Evolutionary conservation across 2,113 vertebrate genomes (phyloP).

Genomic region (Columba livia): DNA sequence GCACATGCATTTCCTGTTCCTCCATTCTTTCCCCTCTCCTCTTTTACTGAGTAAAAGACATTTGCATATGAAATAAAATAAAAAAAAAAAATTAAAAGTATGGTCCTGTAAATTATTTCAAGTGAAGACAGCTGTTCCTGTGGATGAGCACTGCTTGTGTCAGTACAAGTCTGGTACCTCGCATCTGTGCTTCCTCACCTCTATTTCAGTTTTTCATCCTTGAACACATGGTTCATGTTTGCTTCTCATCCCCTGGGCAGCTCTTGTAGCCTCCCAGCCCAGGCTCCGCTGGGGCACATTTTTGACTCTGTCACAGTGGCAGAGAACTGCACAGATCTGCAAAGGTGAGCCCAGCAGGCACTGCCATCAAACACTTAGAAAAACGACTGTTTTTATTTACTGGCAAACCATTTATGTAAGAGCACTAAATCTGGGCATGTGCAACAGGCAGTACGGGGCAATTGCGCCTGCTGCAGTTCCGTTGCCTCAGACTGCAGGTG

Average conservation of each 20-base stretch:
- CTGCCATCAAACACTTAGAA: neutral
- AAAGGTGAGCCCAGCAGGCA: neutral
- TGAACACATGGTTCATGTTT: neutral
- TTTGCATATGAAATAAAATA: too few species aligned
- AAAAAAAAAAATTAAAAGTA: too few species aligned
- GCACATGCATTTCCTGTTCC: too few species aligned
- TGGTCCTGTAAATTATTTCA: too few species aligned
- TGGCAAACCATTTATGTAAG: neutral
- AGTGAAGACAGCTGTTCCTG: too few species aligned
- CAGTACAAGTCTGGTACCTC: too few species aligned
- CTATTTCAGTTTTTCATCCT: neutral
- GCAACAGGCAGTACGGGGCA: neutral
- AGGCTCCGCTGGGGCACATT: neutral
- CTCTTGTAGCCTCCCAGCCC: neutral
- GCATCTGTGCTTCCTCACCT: too few species aligned
- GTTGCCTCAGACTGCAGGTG: neutral
- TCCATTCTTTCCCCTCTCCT: too few species aligned
- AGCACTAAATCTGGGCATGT: neutral
- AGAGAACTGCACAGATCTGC: neutral
- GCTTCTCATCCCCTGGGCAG: neutral
- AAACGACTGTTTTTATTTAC: neutral
- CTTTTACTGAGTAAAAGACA: too few species aligned
- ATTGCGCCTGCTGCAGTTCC: neutral
- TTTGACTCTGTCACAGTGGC: neutral
- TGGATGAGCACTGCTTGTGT: too few species aligned